Evolutionary conservation across 2,888 invertebrate genomes (phyloP), one percentile per base, ranked within the genome.

Genomic region (Plagodis pulveraria): DNA sequence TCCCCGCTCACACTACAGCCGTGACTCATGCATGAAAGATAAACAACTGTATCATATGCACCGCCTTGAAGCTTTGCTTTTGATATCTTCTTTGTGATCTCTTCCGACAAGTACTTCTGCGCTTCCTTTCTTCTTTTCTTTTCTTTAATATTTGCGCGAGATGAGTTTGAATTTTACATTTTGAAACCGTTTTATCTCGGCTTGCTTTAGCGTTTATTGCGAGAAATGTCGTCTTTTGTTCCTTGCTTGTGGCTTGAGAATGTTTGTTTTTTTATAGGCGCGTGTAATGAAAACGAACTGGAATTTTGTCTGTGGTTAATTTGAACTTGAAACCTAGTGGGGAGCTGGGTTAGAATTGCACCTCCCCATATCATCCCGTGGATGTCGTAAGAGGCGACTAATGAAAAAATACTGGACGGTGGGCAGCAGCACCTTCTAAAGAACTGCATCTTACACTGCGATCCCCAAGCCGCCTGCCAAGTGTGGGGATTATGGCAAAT

Each of bases 21-120:
- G 2, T 22, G 9, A 43, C 46, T 36, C 10, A 10, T 50, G 51
- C 52, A 61, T 63, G 69, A 63, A 62, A 65, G 55, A 66, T 59
- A 58, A 51, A 56, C 58, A 52, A 65, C 69, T 40, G 32, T 69
- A 74, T 67, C 71, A 69, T 73, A 67, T 75, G 65, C 70, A 66
- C 63, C 49, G 60, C 54, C 65, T 68, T 58, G 56, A 60, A 71
- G 74, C 67, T 63, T 61, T 59, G 68, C 77, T 74, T 76, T 78
- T 68, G 72, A 72, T 67, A 68, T 22, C 22, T 65, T 63, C 59
- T 66, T 65, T 67, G 66, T 65, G 63, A 44, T 58, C 40, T 51
- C 51, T 34, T 41, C 43, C 53, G 43, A 8, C 47, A 43, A 47
- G 47, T 51, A 44, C 51, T 8, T 51, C 63, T 34, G 35, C 11